Percentiles rank a stretch among this genome's conserved stretches.
These are phyloP conservation scores for Psilopogon haemacephalus DNA, from an alignment of 2,113 vertebrate genomes.

Conservation along the genomic window DNA sequence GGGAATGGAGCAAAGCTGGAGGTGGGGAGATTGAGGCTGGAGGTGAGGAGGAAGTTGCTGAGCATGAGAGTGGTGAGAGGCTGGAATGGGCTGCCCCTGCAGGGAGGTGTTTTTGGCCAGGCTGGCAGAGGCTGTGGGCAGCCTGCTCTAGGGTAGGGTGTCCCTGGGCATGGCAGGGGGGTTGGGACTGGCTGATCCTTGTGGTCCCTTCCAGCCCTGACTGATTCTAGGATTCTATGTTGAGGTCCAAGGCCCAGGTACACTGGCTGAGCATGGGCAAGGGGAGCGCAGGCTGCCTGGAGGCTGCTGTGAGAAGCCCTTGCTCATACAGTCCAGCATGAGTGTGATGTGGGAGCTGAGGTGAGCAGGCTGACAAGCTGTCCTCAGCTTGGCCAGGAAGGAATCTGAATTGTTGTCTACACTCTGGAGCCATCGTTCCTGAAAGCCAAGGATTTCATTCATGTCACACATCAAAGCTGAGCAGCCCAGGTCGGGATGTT, in stretches of 20 bases:
- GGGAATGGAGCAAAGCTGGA: no score
- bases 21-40: no score
- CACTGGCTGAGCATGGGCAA: neutral
- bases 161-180: no score
- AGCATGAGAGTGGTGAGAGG: no score
- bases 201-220: no score
- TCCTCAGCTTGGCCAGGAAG: neutral
- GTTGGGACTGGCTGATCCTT: no score
- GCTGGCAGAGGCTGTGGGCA: no score
- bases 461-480: constrained; percentile 54
- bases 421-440: constrained; percentile 36
- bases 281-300: neutral
- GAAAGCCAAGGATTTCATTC: constrained; percentile 57
- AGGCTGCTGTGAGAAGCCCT: neutral
- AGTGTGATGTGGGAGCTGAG: neutral
- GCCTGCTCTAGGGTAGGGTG: no score
- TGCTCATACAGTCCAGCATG: neutral
- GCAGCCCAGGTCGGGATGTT: constrained; percentile 18
- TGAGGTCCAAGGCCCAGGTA: neutral
- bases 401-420: neutral
- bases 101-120: no score
- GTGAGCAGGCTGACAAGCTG: neutral
- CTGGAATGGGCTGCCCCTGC: no score
- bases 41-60: no score
- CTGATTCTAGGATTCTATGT: no score